Conservation (phyloP, 2,113 vertebrate genomes). For the Hippopotamus amphibius region DNA sequence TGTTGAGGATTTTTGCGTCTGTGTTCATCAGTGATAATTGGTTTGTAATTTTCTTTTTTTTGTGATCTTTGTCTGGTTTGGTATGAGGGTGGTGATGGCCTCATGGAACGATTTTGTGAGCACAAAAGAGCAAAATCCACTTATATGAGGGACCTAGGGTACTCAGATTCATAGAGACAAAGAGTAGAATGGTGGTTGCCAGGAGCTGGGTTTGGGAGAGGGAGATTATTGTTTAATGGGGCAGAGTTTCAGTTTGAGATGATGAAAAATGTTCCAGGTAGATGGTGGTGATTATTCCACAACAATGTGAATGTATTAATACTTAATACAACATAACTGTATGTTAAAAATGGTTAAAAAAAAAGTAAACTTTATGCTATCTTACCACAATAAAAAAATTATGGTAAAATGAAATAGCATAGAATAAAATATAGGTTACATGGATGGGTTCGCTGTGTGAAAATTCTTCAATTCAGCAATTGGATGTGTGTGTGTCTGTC, state of each 20-base stretch:
- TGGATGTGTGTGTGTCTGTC: not conserved
- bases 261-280: not conserved
- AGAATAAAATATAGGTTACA: not conserved
- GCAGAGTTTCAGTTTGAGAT: not conserved
- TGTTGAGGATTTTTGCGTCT: too few relatives aligned
- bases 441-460: not conserved
- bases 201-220: not conserved
- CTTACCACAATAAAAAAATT: conserved; percentile 9
- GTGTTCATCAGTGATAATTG: too few relatives aligned
- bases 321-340: not conserved
- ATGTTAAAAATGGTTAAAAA: not conserved
- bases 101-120: too few relatives aligned
- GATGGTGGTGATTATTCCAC: not conserved
- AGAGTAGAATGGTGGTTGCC: not conserved
- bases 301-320: not conserved
- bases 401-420: not conserved
- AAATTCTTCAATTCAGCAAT: not conserved
- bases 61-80: too few relatives aligned
- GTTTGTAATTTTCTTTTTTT: too few relatives aligned
- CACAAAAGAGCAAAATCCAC: not conserved
- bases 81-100: too few relatives aligned
- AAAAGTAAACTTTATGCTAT: not conserved
- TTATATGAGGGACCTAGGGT: not conserved
- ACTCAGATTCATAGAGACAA: not conserved
- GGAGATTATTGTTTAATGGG: not conserved